Base-by-base conservation (phyloP, 2,113 vertebrate genomes). In the Motacilla tschutschensis region DNA sequence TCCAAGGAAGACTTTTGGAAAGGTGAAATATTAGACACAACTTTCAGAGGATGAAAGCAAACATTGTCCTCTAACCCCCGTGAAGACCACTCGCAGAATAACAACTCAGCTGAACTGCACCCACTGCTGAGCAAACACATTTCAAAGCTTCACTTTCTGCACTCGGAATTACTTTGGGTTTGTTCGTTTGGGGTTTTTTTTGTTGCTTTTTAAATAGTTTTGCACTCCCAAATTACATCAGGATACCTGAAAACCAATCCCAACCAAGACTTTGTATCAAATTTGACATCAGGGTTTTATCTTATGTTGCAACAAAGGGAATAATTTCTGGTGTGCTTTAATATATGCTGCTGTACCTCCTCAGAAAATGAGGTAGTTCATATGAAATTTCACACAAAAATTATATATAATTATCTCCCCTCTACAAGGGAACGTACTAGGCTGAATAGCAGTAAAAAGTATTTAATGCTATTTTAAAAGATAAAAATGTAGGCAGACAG, bases 391-490 rank as follows among this genome's bases (percentile, higher is more conserved):
- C 71, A 63, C 44, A 83, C 74, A 47, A 86, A 85, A 77, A 89
- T 75, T 66, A 33, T 62, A 77, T 84, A 86, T 88, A 77, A 78
- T 94, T 93, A 87, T 87, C 88, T 83, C 25, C 31, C 12, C 20
- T 75, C 78, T 79, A 69, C 70, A 69, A 63, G 53, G 31, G 50
- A 81, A 85, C 35, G 12, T 82, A 46, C 41, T 48, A 43, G 84
- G 19, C 54, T 91, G 29, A 90, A 83, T 74, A 86, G 81, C 66
- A 83, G 63, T 91, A 66, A 89, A 90, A 80, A 83, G 29, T 64
- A 43, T 77, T 81, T 88, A 79, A 91, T 60, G 74, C 13, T 89
- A 43, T 83, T 90, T 90, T 91, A 78, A 89, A 90, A 90, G 64
- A 80, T 88, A 77, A 73, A 81, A 83, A 91, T 7, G 6, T 31